These are phyloP conservation scores for Nephila pilipes DNA, from an alignment of 1,140 invertebrate genomes.

Conservation along the genomic window DNA sequence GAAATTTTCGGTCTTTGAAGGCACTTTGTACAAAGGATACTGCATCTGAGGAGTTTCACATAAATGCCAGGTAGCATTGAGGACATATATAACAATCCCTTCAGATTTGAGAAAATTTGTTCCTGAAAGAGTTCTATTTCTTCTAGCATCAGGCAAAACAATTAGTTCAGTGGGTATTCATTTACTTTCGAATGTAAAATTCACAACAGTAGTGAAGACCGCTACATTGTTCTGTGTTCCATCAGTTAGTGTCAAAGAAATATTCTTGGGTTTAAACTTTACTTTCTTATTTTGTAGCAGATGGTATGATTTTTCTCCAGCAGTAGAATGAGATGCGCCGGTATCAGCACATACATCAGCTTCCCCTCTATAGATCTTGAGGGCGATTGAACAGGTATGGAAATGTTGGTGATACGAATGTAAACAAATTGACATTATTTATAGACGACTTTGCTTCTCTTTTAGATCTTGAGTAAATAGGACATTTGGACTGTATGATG, in stretches of 20 bases:
- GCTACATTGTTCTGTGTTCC: neutral
- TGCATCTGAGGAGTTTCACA: neutral
- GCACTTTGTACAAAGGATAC: no score
- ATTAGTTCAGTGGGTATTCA: neutral
- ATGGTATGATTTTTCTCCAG: conserved; percentile 10
- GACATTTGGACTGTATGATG: conserved; percentile 30
- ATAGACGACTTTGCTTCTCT: neutral
- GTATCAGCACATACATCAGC: conserved; percentile 31
- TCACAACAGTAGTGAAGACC: neutral
- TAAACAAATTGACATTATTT: neutral
- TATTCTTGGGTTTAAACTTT: neutral
- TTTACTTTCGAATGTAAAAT: conserved; percentile 10
- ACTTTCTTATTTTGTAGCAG: neutral
- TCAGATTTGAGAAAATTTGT: neutral
- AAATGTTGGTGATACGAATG: neutral
- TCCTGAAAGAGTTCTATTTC: conserved; percentile 12
- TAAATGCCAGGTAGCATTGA: neutral
- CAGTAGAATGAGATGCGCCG: conserved; percentile 35
- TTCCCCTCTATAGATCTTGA: conserved; percentile 20
- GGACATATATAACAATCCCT: neutral
- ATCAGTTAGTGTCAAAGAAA: conserved; percentile 22
- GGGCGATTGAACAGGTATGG: neutral
- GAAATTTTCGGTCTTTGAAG: neutral
- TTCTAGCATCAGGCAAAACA: neutral
- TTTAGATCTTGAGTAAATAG: neutral